Conservation (phyloP, 2,888 invertebrate species). For the Cataglyphis altisquamis region DNA sequence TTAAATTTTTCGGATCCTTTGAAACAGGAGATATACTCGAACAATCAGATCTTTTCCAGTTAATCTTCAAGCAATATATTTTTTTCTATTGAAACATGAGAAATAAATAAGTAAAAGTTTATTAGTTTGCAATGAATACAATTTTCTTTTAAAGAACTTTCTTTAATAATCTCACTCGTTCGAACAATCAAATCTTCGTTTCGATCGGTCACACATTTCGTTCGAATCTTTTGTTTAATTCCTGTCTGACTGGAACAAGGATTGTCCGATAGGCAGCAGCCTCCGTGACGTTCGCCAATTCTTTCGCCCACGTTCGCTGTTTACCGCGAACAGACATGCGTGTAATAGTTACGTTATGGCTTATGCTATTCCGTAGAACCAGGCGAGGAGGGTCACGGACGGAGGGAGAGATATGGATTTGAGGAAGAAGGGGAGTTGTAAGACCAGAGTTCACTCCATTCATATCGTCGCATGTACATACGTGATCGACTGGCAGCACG, state of each 20-base stretch:
- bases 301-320: constrained; percentile 51
- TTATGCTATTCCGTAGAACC: constrained; percentile 46
- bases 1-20: neutral
- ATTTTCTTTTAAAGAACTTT: neutral
- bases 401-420: constrained; percentile 10
- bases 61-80: neutral
- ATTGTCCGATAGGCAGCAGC: constrained; percentile 29
- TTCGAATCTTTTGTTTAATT: neutral
- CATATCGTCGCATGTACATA: constrained; percentile 64
- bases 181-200: neutral
- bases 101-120: neutral
- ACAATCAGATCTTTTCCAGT: neutral
- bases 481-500: constrained; percentile 47
- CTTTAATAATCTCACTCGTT: neutral
- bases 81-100: neutral
- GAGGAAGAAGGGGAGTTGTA: constrained; percentile 24
- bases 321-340: constrained; percentile 39
- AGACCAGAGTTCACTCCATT: constrained; percentile 74
- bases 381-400: constrained; percentile 3
- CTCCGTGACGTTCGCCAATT: constrained; percentile 29
- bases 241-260: constrained; percentile 20
- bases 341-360: constrained; percentile 61
- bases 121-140: neutral
- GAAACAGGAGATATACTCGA: neutral
- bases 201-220: neutral